Base-by-base conservation (phyloP, 2,797 vertebrate genomes). In the Pampus argenteus region DNA sequence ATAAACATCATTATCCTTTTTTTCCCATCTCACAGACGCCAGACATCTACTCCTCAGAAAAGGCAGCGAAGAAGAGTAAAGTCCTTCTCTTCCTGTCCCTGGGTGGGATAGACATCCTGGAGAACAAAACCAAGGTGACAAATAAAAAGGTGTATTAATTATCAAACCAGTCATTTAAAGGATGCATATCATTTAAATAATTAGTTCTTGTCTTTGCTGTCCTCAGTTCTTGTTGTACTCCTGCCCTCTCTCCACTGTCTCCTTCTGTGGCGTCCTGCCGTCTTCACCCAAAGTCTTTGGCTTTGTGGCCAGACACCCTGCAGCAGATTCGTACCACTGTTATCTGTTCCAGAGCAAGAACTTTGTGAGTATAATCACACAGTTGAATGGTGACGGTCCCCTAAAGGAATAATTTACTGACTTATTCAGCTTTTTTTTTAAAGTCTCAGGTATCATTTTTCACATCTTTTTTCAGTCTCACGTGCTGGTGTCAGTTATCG, bases 261-360 rank as follows among this genome's bases (percentile, higher is more conserved):
- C 93, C 72, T 95, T 91, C 90, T 93, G 93, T 26, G 94, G 84
- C 11, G 74, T 95, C 29, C 79, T 93, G 54, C 91, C 89, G 1
- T 79, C 82, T 49, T 85, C 84, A 17, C 77, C 89, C 64, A 91
- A 90, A 90, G 69, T 92, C n/a, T 93, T 94, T 13, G 94, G 94
- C 38, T 95, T 95, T 28, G 89, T 95, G 52, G 90, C 91, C 38
- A 88, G 78, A 71, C 90, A 94, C 83, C 93, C 92, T 1, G 92
- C 91, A 0, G 69, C 86, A 0, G 88, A 95, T 79, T 82, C 40
- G 9, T 82, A 87, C 83, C 89, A 94, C 89, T 95, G 94, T 64
- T 95, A 94, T 49, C 66, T 95, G 80, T 93, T 94, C 71, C 87
- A 93, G 80, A 94, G 90, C 86, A 84, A 74, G 47, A 93, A 65